A percentile compares a stretch with the other conserved stretches of the same genome.
Conservation (phyloP, 1,140 invertebrate species). For the Acyrthosiphon pisum region DNA sequence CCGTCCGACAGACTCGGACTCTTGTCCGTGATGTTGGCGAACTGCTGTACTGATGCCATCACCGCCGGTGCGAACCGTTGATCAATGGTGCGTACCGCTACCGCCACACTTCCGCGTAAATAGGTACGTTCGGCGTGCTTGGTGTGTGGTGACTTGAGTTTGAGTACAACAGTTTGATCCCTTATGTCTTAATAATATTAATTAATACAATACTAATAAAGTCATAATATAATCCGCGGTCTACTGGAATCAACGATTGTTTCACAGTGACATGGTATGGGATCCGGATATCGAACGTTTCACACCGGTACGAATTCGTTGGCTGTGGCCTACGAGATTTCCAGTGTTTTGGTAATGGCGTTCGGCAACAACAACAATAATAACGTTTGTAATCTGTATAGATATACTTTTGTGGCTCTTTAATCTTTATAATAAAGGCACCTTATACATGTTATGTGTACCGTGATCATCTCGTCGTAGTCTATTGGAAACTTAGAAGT, state of each 20-base stretch:
- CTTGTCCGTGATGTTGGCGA: too few relatives aligned
- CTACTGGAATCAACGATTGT: neutral
- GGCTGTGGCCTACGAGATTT: conserved; percentile 39
- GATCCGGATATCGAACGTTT: neutral
- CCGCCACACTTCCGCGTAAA: too few relatives aligned
- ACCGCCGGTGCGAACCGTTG: too few relatives aligned
- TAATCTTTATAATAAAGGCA: too few relatives aligned
- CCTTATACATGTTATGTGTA: neutral
- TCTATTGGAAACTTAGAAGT: neutral
- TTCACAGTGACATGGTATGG: neutral
- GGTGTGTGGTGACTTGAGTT: too few relatives aligned
- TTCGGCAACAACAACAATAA: conserved; percentile 19
- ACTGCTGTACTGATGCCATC: neutral
- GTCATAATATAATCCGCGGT: too few relatives aligned
- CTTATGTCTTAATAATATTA: too few relatives aligned
- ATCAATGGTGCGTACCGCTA: neutral
- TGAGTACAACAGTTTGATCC: neutral
- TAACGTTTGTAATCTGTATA: neutral
- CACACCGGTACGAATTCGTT: neutral
- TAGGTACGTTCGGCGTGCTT: too few relatives aligned
- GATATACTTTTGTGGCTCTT: neutral
- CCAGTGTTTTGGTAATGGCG: conserved; percentile 52
- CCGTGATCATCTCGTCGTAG: neutral
- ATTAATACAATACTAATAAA: neutral
- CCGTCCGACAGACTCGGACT: neutral